Evolutionary conservation across 92 coral and sea anemone genomes (phyloP), one percentile per base, ranked within the genome.

Genomic region (Palythoa heliodiscus): DNA sequence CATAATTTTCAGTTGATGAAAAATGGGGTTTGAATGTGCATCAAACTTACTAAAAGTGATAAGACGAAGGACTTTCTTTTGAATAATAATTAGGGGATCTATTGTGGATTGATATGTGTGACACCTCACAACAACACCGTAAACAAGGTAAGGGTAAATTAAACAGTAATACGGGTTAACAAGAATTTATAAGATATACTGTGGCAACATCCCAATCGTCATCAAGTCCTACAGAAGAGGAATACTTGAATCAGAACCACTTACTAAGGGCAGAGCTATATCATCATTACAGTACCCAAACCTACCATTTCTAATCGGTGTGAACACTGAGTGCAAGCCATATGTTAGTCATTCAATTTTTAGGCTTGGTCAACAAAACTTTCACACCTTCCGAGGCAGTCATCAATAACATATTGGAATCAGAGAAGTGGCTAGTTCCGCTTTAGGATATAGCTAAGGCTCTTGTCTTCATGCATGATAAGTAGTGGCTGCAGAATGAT

Each of bases 251-350:
- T 29, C 75, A 39, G 75, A 71, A 71, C 50, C 75, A 71, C 17
- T 71, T 14, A 38, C 43, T 11, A 50, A 71, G 19, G 75, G 50
- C 43, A 71, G 48, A 71, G 75, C 75, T 1, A 71, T 71, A 19
- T 35, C 37, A 38, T 11, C 75, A 71, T 29, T 71, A 7, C 75
- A 71, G 52, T 71, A 71, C 75, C 52, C 75, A n/a, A 71, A 71
- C 61, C 71, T 88, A 6, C 91, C 91, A 2, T 63, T 88, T 35
- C 67, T 88, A 17, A 58, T 83, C 24, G 90, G 90, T 35, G 70
- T 88, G 61, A 37, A 82, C 39, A 38, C 73, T 7, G 72, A 83
- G 39, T 20, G 63, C 2, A 37, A 82, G 47, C 90, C 87, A 23
- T 74, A 70, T 35, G 16, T 50, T 88, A 47, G 87, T 88, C 13